A percentile compares a stretch with the other conserved stretches of the same genome.
These are phyloP conservation scores for Rhadina sibilatrix DNA, from an alignment of 2,113 vertebrate species.

Conservation along the genomic window DNA sequence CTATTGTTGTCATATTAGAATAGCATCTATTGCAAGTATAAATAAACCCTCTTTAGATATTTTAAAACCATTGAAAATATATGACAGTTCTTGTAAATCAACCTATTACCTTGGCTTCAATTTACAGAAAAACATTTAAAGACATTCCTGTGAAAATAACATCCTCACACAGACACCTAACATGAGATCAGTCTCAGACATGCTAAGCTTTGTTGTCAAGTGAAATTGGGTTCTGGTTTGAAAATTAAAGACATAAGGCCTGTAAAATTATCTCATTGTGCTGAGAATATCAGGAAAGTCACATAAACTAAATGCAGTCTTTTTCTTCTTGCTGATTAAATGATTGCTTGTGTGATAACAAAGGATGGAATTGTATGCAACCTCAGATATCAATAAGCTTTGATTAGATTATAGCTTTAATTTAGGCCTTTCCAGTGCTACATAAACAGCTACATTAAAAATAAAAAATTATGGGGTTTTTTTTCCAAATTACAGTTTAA, in stretches of 20 bases:
- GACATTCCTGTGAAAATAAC: neutral
- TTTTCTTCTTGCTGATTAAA: neutral
- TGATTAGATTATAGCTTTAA: neutral
- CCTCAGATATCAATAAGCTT: neutral
- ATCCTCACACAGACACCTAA: neutral
- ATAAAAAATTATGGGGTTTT: neutral
- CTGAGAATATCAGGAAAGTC: neutral
- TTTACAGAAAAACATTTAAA: neutral
- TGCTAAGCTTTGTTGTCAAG: neutral
- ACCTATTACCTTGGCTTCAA: neutral
- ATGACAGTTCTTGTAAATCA: neutral
- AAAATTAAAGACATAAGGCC: neutral
- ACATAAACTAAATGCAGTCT: neutral
- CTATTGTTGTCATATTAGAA: conserved; percentile 69
- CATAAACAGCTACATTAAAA: neutral
- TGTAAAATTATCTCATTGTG: neutral
- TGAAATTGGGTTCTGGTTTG: neutral
- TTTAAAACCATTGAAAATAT: neutral
- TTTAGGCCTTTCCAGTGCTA: neutral
- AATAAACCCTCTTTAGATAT: neutral
- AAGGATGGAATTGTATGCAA: neutral
- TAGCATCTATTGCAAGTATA: neutral
- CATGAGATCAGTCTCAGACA: neutral
- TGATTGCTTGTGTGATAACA: neutral
- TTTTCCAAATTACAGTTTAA: neutral